Conservation (phyloP, 2,888 invertebrate genomes). For the Patella ulyssiponensis region DNA sequence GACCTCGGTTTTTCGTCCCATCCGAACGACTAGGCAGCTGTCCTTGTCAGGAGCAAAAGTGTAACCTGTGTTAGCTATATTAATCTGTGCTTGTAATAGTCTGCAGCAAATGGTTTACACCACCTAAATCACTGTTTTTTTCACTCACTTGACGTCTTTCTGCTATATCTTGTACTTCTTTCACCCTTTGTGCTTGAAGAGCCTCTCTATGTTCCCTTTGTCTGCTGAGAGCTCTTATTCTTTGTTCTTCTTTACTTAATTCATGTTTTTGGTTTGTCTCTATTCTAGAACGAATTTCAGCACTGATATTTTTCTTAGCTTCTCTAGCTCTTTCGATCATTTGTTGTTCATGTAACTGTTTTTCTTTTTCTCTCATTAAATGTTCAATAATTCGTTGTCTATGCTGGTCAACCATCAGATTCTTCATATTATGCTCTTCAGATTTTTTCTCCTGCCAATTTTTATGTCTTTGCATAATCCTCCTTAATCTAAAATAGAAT, state of each 20-base stretch:
- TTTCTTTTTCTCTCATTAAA: conserved; percentile 52
- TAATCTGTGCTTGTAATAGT: no score
- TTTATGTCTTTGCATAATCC: conserved; percentile 45
- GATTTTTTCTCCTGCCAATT: conserved; percentile 49
- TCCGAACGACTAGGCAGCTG: no score
- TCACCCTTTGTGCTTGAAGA: conserved; percentile 37
- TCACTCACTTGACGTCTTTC: conserved; percentile 43
- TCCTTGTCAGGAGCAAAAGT: no score
- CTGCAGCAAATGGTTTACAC: neutral
- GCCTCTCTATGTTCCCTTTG: conserved; percentile 56
- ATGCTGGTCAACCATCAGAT: conserved; percentile 59
- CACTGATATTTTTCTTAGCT: conserved; percentile 50
- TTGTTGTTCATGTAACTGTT: conserved; percentile 52
- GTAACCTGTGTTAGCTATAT: no score
- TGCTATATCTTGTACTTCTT: conserved; percentile 40
- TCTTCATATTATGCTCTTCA: conserved; percentile 53
- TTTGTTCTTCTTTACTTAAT: conserved; percentile 46
- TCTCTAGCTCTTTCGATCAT: conserved; percentile 53
- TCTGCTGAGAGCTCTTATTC: conserved; percentile 52
- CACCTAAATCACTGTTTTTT: neutral
- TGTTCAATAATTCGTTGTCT: conserved; percentile 56
- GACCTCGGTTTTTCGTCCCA: no score
- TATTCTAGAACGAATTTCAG: conserved; percentile 45
- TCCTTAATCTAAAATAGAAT: conserved; percentile 41
- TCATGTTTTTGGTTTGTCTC: conserved; percentile 52